Base-by-base conservation (phyloP, 1,140 invertebrate genomes). In the Leguminivora glycinivorella region DNA sequence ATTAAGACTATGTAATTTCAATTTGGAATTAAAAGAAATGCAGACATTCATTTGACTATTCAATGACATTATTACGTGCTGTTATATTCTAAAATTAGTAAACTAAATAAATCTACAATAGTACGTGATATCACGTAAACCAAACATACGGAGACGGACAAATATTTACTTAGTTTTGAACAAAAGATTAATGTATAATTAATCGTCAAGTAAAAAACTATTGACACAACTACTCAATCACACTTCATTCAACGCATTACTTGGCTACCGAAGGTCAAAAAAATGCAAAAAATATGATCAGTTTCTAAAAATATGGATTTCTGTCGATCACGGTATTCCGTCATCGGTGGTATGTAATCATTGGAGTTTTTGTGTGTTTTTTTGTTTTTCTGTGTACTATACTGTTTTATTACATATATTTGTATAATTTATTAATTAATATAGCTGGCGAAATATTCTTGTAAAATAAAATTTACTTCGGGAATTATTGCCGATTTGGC, bases 301-400 rank as follows among this genome's bases (percentile, higher is more conserved):
- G 47, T 52, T 52, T 52, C 47, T 52, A 52, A 52, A 52, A 52
- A 52, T 52, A 52, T 52, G 47, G 47, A 52, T 52, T 52, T 52
- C 19, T 22, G 19, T 22, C 47, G 47, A 52, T 52, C 40, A 17
- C 17, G n/a, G 14, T 52, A 52, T 52, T 52, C 47, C 47, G 47
- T 52, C 47, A 52, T 52, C 47, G 47, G 47, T 10, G 22, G 1
- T 22, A 22, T 52, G 7, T 22, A 52, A 10, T 52, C 47, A 6
- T 22, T 22, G 6, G 47, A 10, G 1, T 52, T 19, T 52, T 22
- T 52, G n/a, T 7, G n/a, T 22, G 19, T n/a, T 10, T 19, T 5
- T 40, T 52, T 52, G n/a, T 43, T 43, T 43, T 0, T n/a, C n/a
- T n/a, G n/a, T n/a, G n/a, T n/a, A n/a, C n/a, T n/a, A n/a, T n/a